A percentile compares a stretch with the other conserved stretches of the same genome.
Conservation (phyloP, 2,113 vertebrate species). For the Lamprologus sp. region DNA sequence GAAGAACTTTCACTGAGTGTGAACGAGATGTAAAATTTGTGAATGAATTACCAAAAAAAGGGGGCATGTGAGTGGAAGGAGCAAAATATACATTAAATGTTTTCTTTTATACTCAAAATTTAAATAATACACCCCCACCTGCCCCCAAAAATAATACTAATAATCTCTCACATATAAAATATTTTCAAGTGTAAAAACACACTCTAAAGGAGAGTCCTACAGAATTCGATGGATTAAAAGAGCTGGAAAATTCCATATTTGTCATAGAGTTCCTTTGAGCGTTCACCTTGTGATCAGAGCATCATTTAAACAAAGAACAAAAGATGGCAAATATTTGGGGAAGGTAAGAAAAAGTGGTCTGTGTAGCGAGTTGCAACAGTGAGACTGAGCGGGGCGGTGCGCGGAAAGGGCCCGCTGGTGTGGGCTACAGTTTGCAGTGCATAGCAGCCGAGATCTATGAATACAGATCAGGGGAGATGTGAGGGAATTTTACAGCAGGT, state of each 20-base stretch:
- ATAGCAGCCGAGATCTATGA: conserved; percentile 71
- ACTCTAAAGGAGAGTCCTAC: conserved; percentile 1
- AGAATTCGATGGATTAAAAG: conserved; percentile 49
- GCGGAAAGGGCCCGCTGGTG: conserved; percentile 58
- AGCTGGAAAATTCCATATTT: conserved; percentile 25
- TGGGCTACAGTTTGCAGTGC: conserved; percentile 61
- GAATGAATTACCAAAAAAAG: neutral
- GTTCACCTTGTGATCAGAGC: conserved; percentile 52
- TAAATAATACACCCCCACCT: neutral
- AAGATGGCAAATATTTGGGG: conserved; percentile 63
- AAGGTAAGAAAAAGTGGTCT: conserved; percentile 26
- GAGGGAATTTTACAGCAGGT: conserved; percentile 77
- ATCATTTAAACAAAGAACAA: conserved; percentile 67
- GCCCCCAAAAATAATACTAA: neutral
- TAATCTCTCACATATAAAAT: neutral
- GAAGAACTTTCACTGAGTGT: conserved; percentile 5
- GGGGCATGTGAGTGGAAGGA: neutral
- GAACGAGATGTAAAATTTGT: neutral
- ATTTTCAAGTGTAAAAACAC: neutral
- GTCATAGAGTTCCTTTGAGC: conserved; percentile 42
- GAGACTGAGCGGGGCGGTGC: conserved; percentile 59
- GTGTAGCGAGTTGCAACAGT: conserved; percentile 56
- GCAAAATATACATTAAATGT: neutral
- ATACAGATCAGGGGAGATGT: conserved; percentile 77
- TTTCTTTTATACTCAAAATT: neutral